A percentile compares a stretch with the other conserved stretches of the same genome.
Evolutionary conservation across 1,140 invertebrate species (phyloP).

Genomic region (Ceratina calcarata): DNA sequence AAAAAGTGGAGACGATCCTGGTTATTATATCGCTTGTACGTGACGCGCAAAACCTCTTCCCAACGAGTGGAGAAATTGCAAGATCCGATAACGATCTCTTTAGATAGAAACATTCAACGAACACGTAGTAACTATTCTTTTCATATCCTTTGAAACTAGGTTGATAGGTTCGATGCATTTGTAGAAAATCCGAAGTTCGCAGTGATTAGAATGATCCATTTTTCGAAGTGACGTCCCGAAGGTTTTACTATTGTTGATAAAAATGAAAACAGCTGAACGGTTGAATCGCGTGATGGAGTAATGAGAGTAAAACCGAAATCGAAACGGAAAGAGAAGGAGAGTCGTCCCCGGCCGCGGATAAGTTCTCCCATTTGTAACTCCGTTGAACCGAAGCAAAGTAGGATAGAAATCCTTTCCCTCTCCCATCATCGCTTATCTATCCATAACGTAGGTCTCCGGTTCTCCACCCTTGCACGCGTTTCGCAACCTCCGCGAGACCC

Average conservation of each 20-base stretch:
- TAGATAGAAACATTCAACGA: too few species aligned
- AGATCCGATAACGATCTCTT: too few species aligned
- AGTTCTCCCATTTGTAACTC: slow-evolving; percentile 79
- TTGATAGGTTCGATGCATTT: too few species aligned
- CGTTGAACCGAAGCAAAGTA: slow-evolving; percentile 77
- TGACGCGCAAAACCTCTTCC: neutral
- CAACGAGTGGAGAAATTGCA: too few species aligned
- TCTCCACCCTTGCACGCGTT: slow-evolving; percentile 15
- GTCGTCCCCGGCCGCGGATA: slow-evolving; percentile 73
- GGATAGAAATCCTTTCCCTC: slow-evolving; percentile 70
- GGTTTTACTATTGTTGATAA: too few species aligned
- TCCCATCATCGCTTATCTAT: slow-evolving; percentile 62
- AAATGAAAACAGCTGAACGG: too few species aligned
- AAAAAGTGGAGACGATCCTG: neutral
- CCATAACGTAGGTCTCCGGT: neutral
- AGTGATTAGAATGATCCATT: too few species aligned
- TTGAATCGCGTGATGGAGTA: too few species aligned
- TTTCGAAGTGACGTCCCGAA: too few species aligned
- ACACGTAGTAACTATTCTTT: too few species aligned
- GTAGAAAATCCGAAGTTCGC: too few species aligned
- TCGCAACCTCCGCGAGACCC: slow-evolving; percentile 1
- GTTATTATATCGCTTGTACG: slow-evolving; percentile 35
- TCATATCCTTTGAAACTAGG: too few species aligned
- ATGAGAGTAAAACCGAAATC: neutral
- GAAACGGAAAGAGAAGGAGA: neutral